Evolutionary conservation across 2,888 invertebrate genomes (phyloP).

Genomic region (Dendrolimus houi): DNA sequence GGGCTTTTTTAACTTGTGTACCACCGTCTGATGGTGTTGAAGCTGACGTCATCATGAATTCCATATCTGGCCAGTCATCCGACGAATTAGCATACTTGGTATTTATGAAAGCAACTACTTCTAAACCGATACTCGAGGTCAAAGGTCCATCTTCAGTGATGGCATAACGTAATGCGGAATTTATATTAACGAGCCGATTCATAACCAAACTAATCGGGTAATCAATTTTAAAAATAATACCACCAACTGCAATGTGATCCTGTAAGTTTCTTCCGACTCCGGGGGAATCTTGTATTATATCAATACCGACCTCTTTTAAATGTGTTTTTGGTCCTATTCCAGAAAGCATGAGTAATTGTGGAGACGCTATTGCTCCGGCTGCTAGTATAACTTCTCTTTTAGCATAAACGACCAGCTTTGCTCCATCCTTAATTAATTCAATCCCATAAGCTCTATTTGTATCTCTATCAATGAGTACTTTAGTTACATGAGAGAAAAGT

Average conservation of each 20-base stretch:
- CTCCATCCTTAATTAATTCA: slow-evolving; percentile 83
- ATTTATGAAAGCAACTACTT: slow-evolving; percentile 91
- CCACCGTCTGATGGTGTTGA: slow-evolving; percentile 92
- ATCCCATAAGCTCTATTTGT: slow-evolving; percentile 87
- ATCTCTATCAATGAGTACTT: slow-evolving; percentile 82
- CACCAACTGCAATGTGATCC: slow-evolving; percentile 93
- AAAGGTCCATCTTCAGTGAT: slow-evolving; percentile 91
- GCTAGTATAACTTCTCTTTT: slow-evolving; percentile 88
- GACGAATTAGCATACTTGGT: slow-evolving; percentile 91
- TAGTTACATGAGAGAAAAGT: slow-evolving; percentile 87
- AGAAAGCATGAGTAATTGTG: slow-evolving; percentile 93
- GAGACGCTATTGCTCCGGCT: slow-evolving; percentile 93
- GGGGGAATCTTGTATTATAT: slow-evolving; percentile 84
- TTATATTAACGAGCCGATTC: slow-evolving; percentile 87
- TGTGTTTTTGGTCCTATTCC: slow-evolving; percentile 90
- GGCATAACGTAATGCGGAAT: slow-evolving; percentile 89
- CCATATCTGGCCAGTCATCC: slow-evolving; percentile 95
- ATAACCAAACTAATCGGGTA: slow-evolving; percentile 87
- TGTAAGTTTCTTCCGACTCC: slow-evolving; percentile 92
- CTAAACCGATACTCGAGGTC: slow-evolving; percentile 90
- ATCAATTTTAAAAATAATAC: slow-evolving; percentile 87
- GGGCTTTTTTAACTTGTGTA: slow-evolving; percentile 85
- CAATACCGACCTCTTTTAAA: slow-evolving; percentile 81
- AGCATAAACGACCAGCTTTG: slow-evolving; percentile 79
- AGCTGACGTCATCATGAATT: slow-evolving; percentile 91